A percentile compares a stretch with the other conserved stretches of the same genome.
phyloP scores from a whole-genome alignment of 2,113 vertebrate genomes.

The Oncorhynchus gorbuscha region DNA sequence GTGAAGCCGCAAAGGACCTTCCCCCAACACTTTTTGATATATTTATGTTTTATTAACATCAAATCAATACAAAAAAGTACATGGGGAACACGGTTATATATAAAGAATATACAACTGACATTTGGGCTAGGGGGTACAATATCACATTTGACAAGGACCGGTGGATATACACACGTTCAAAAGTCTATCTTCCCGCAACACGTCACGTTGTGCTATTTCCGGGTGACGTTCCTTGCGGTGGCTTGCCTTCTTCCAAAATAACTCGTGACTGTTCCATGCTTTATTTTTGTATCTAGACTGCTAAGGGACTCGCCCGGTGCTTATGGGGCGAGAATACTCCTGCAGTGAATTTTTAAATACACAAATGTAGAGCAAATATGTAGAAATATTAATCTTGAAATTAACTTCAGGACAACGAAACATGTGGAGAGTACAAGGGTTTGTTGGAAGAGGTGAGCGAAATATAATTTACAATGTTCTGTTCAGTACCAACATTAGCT shows the following conservation, averaged over 20 bases:
- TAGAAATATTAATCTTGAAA: slow-evolving; percentile 28
- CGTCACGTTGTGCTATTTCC: slow-evolving; percentile 24
- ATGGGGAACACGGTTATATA: too few relatives aligned
- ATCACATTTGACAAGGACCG: not conserved
- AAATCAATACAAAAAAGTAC: too few relatives aligned
- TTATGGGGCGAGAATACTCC: not conserved
- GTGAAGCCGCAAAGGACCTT: too few relatives aligned
- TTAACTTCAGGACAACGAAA: not conserved
- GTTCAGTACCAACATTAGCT: too few relatives aligned
- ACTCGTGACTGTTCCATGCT: slow-evolving; percentile 39
- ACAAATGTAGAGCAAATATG: not conserved
- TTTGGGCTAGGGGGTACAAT: too few relatives aligned
- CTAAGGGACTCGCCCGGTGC: too few relatives aligned
- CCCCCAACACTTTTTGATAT: slow-evolving; percentile 31
- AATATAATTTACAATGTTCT: not conserved
- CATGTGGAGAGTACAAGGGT: slow-evolving; percentile 74
- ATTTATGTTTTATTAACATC: too few relatives aligned
- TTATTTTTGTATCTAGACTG: not conserved
- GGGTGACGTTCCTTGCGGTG: not conserved
- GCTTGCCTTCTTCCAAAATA: not conserved
- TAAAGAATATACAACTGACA: too few relatives aligned
- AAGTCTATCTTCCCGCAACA: slow-evolving; percentile 32
- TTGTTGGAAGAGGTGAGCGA: slow-evolving; percentile 71
- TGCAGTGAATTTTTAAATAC: not conserved
- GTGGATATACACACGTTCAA: slow-evolving; percentile 4